Evolutionary conservation across 1,140 invertebrate genomes (phyloP).

Genomic region (Leptopilina clavipes): DNA sequence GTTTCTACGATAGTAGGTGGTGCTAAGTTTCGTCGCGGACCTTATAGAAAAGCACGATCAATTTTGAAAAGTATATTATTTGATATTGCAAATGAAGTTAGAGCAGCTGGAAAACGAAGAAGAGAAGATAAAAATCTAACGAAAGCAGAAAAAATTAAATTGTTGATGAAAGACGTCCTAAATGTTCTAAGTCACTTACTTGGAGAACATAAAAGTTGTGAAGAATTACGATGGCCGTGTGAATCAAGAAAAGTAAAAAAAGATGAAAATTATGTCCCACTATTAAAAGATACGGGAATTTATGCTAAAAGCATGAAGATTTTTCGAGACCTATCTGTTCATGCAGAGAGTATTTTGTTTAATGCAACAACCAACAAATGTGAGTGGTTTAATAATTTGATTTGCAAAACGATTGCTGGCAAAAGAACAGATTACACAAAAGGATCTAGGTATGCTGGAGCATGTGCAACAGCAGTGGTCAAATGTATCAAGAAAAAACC

Average conservation of each 20-base stretch:
- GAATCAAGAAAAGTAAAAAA: constrained; percentile 9
- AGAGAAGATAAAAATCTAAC: constrained; percentile 34
- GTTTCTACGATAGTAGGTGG: constrained; percentile 34
- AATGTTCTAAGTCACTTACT: constrained; percentile 54
- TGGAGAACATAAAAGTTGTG: constrained; percentile 46
- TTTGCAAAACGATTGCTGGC: constrained; percentile 63
- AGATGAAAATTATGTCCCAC: constrained; percentile 46
- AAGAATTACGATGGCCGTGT: constrained; percentile 47
- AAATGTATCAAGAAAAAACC: too few species aligned
- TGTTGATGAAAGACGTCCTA: constrained; percentile 54
- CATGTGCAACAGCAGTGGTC: constrained; percentile 57
- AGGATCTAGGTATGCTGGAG: constrained; percentile 53
- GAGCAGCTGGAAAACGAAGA: constrained; percentile 38
- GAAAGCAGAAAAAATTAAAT: constrained; percentile 37
- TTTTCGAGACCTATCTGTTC: constrained; percentile 38
- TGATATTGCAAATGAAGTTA: constrained; percentile 45
- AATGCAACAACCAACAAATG: constrained; percentile 64
- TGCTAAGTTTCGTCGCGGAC: neutral
- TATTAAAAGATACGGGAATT: constrained; percentile 45
- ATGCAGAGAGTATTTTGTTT: constrained; percentile 56
- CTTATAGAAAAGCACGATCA: constrained; percentile 32
- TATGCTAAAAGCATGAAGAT: constrained; percentile 41
- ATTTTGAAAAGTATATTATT: constrained; percentile 44
- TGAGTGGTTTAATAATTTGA: constrained; percentile 65
- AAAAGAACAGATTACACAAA: constrained; percentile 57